These are phyloP conservation scores for Adineta ricciae DNA, from an alignment of 2,888 invertebrate species.

Conservation along the genomic window DNA sequence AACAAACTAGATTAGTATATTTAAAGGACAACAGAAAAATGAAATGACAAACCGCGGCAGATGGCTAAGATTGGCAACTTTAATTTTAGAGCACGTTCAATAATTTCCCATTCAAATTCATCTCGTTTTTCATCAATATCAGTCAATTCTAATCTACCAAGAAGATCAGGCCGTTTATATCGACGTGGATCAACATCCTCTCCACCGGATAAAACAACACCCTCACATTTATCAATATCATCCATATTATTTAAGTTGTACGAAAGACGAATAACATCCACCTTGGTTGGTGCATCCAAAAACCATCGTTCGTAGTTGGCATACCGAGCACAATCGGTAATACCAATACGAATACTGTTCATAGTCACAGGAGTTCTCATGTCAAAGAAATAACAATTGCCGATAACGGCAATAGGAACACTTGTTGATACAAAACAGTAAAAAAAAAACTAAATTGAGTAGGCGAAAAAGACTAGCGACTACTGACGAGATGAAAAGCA, in stretches of 20 bases:
- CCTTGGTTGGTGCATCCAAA: not conserved
- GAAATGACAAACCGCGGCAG: not conserved
- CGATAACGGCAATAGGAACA: not conserved
- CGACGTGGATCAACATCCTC: slow-evolving; percentile 3
- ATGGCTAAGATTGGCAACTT: not conserved
- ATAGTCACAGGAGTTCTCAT: not conserved
- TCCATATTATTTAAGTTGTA: not conserved
- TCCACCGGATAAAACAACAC: not conserved
- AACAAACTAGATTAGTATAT: not conserved
- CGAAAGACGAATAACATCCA: slow-evolving; percentile 2
- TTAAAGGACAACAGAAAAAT: no score
- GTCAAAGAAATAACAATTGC: not conserved
- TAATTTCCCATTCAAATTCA: slow-evolving; percentile 13
- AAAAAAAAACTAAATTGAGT: not conserved
- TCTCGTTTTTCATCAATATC: slow-evolving; percentile 21
- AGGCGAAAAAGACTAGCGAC: not conserved
- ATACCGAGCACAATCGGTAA: slow-evolving; percentile 2
- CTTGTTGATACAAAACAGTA: not conserved
- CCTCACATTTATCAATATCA: not conserved
- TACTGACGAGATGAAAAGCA: not conserved
- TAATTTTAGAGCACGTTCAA: not conserved
- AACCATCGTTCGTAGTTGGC: slow-evolving; percentile 6
- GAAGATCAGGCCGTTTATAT: not conserved
- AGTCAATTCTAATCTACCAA: not conserved
- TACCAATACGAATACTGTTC: not conserved